Conservation (phyloP, 1,140 invertebrate genomes). For the Drosophila erecta region DNA sequence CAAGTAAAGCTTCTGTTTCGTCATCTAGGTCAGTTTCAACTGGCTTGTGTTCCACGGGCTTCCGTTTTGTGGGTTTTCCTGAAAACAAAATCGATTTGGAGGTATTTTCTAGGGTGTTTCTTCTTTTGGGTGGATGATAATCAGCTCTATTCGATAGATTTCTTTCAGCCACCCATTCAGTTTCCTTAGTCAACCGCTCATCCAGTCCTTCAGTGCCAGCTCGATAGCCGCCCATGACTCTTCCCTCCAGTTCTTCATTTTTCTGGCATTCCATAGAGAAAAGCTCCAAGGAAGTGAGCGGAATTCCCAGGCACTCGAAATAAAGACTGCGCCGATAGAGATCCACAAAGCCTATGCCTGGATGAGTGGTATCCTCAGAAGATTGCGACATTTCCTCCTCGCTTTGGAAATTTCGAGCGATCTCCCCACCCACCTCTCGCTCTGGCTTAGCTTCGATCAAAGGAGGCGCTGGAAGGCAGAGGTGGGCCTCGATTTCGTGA, state of each 20-base stretch:
- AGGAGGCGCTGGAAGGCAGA: not conserved
- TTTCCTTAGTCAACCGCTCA: not conserved
- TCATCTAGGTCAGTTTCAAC: not conserved
- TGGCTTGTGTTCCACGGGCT: too few species aligned
- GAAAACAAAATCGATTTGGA: not conserved
- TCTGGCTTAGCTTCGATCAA: not conserved
- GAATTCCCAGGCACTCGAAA: conserved; percentile 29
- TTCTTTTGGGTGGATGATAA: not conserved
- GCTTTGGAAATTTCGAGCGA: not conserved
- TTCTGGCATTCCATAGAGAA: conserved; percentile 4
- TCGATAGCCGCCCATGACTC: not conserved
- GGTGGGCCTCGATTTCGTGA: not conserved
- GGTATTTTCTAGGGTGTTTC: not conserved
- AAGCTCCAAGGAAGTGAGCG: conserved; percentile 29
- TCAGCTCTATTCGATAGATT: too few species aligned
- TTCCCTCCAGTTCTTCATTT: not conserved
- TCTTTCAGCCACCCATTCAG: not conserved
- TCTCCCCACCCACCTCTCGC: not conserved
- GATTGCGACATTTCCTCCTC: not conserved
- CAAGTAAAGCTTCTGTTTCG: not conserved
- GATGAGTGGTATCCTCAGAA: not conserved
- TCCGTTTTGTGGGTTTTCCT: too few species aligned
- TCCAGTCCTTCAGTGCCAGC: not conserved
- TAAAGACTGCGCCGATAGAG: conserved; percentile 23
- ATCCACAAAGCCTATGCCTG: conserved; percentile 30